phyloP scores from a whole-genome alignment of 2,888 invertebrate genomes.

The Epicampocera succincta region DNA sequence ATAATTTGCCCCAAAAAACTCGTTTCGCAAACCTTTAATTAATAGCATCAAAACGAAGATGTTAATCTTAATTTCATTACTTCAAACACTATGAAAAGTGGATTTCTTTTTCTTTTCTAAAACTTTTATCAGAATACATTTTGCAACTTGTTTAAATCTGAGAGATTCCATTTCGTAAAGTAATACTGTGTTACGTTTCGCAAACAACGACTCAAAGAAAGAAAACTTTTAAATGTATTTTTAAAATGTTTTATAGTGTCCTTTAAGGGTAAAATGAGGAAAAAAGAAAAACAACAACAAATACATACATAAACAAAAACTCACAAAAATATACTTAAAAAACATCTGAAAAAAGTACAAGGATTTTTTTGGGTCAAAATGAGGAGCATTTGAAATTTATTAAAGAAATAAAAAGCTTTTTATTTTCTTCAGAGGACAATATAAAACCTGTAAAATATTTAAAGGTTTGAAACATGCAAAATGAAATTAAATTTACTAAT shows the following conservation, averaged over 20 bases:
- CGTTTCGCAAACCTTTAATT: no score
- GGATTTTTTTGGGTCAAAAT: constrained; percentile 24
- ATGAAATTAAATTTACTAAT: neutral
- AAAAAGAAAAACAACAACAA: constrained; percentile 2
- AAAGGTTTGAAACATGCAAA: neutral
- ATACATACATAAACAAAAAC: neutral
- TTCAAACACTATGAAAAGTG: no score
- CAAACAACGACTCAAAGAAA: neutral
- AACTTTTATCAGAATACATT: no score
- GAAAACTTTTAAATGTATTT: constrained; percentile 24
- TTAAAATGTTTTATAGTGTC: constrained; percentile 33
- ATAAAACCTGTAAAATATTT: no score
- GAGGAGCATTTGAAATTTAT: constrained; percentile 4
- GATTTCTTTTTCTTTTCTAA: no score
- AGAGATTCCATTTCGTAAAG: constrained; percentile 21
- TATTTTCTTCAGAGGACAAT: neutral
- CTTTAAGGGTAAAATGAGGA: constrained; percentile 3
- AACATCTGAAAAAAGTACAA: neutral
- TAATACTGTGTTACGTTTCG: constrained; percentile 18
- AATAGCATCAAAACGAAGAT: no score
- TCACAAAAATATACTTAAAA: constrained; percentile 13
- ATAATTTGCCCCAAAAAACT: no score
- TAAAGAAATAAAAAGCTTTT: neutral
- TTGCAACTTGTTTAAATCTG: neutral
- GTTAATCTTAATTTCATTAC: no score